phyloP scores from a whole-genome alignment of 2,797 vertebrate species.

The Enteromius thamalakanensis region DNA sequence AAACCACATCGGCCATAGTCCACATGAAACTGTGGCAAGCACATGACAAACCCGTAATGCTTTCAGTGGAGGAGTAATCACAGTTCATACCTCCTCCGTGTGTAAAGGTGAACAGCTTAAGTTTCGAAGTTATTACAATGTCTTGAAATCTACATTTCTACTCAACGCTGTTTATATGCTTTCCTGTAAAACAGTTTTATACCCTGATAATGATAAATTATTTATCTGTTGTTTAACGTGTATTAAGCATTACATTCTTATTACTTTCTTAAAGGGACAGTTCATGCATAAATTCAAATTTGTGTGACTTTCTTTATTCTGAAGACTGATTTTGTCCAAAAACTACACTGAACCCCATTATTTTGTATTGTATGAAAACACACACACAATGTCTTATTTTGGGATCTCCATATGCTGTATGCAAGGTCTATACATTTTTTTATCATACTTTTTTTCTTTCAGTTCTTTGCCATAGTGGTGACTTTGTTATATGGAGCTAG shows the following conservation, averaged over 20 bases:
- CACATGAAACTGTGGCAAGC: slow-evolving; percentile 29
- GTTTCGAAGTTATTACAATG: not conserved
- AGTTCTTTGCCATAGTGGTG: slow-evolving; percentile 87
- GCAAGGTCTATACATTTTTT: not conserved
- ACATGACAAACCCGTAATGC: slow-evolving; percentile 34
- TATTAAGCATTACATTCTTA: not conserved
- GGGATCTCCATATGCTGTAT: not conserved
- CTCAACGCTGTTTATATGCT: not conserved
- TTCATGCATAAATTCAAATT: not conserved
- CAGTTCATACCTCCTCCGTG: not conserved
- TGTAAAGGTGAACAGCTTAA: slow-evolving; percentile 30
- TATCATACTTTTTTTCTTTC: slow-evolving; percentile 38
- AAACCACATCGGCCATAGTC: slow-evolving; percentile 45
- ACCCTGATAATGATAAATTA: too few relatives aligned
- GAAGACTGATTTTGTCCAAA: not conserved
- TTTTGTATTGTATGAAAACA: not conserved
- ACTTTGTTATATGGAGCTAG: slow-evolving; percentile 82
- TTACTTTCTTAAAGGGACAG: not conserved
- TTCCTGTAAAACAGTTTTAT: not conserved
- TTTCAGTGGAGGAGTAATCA: slow-evolving; percentile 19
- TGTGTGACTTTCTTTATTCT: not conserved
- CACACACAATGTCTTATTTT: not conserved
- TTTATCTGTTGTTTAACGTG: not conserved
- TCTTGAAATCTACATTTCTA: slow-evolving; percentile 2
- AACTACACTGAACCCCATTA: not conserved